Evolutionary conservation across 2,797 vertebrate species (phyloP).

Genomic region (Amniataba percoides): DNA sequence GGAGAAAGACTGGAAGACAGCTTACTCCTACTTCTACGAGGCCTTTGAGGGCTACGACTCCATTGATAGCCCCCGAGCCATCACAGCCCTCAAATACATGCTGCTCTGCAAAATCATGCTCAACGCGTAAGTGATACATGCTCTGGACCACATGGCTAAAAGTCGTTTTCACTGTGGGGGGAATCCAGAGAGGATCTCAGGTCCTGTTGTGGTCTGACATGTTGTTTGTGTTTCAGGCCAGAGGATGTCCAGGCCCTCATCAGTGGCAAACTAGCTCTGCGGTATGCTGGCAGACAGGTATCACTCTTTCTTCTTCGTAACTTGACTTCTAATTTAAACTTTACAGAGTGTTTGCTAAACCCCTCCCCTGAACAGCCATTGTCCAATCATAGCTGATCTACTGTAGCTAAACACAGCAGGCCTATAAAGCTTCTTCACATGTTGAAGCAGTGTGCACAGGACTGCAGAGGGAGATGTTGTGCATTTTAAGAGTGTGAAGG

Average conservation of each 20-base stretch:
- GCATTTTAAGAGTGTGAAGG: background rate
- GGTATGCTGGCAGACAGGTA: slow-evolving; percentile 97
- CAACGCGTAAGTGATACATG: slow-evolving; percentile 87
- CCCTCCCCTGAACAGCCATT: too few relatives aligned
- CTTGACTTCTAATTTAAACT: background rate
- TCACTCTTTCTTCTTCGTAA: slow-evolving; percentile 4
- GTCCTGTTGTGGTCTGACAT: background rate
- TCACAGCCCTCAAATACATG: slow-evolving; percentile 98
- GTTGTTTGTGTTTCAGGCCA: slow-evolving; percentile 84
- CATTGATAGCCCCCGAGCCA: slow-evolving; percentile 95
- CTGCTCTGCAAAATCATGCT: slow-evolving; percentile 99
- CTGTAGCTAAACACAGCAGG: background rate
- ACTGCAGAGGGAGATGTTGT: background rate
- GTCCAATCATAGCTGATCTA: background rate
- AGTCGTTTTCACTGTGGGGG: too few relatives aligned
- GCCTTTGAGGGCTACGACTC: slow-evolving; percentile 98
- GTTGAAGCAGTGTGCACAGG: background rate
- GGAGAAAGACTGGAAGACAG: slow-evolving; percentile 99
- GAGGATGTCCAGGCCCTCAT: slow-evolving; percentile 96
- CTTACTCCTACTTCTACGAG: slow-evolving; percentile 99
- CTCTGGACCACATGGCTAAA: background rate
- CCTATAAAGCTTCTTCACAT: background rate
- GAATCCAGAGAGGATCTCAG: background rate
- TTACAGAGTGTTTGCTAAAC: background rate
- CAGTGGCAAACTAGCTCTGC: slow-evolving; percentile 96